Percentiles rank a stretch among this genome's conserved stretches.
phyloP scores from a whole-genome alignment of 2,888 invertebrate species.

The Mythimna vitellina region DNA sequence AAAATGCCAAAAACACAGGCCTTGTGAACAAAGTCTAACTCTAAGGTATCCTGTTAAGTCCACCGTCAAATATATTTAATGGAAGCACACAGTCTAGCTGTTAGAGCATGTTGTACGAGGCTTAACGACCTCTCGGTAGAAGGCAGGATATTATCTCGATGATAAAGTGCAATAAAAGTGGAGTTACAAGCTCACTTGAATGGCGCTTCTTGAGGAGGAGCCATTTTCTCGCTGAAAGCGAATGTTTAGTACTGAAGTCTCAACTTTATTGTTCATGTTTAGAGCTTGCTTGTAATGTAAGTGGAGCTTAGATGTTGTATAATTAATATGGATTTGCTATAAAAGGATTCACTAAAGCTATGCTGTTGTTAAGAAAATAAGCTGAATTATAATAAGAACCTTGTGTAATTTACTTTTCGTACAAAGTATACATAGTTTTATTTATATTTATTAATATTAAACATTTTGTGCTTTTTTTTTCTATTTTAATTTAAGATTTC shows the following conservation, averaged over 20 bases:
- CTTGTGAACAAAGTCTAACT: not conserved
- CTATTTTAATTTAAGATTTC: too few species aligned
- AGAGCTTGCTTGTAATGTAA: conserved; percentile 9
- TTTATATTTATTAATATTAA: too few species aligned
- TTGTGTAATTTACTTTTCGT: too few species aligned
- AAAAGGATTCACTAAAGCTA: not conserved
- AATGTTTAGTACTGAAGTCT: conserved; percentile 24
- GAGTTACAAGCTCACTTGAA: conserved; percentile 44
- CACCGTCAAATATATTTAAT: conserved; percentile 38
- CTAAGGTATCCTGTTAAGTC: conserved; percentile 31
- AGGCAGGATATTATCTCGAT: conserved; percentile 49
- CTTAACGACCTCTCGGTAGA: conserved; percentile 40
- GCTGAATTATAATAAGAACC: too few species aligned
- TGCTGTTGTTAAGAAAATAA: too few species aligned
- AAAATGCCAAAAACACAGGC: not conserved
- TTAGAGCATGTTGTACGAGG: conserved; percentile 39
- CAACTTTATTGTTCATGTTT: conserved; percentile 18
- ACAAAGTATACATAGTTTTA: too few species aligned
- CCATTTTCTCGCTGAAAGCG: conserved; percentile 34
- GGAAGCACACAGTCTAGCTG: conserved; percentile 9
- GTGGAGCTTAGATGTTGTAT: not conserved
- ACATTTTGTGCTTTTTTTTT: too few species aligned
- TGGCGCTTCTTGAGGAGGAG: conserved; percentile 19
- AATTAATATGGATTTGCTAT: conserved; percentile 4
- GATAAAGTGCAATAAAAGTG: conserved; percentile 56